These are phyloP conservation scores for Cepaea nemoralis DNA, from an alignment of 1,140 invertebrate species.

Conservation along the genomic window DNA sequence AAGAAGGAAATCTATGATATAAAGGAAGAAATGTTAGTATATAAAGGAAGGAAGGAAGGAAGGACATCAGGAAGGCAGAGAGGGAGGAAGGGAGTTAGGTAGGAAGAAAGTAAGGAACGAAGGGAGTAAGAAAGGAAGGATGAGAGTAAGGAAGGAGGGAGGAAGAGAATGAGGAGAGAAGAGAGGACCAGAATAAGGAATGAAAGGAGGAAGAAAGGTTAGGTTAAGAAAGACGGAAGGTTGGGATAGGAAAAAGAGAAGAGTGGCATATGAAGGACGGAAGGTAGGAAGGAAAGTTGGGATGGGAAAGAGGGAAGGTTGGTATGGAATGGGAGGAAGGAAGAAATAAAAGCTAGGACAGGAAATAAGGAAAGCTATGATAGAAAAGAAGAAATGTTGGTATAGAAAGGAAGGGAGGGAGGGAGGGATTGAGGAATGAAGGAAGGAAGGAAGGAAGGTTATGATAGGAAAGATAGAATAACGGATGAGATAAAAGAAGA, in stretches of 20 bases:
- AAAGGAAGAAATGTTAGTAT: not conserved
- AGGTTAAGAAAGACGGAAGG: not conserved
- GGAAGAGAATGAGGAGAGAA: slow-evolving; percentile 16
- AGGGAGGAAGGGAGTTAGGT: not conserved
- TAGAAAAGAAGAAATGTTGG: not conserved
- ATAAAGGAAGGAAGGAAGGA: not conserved
- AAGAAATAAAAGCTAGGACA: not conserved
- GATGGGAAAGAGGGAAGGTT: not conserved
- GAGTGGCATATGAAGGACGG: not conserved
- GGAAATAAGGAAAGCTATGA: not conserved
- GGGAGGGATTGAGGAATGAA: not conserved
- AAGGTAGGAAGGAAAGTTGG: not conserved
- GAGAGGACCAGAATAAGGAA: too few relatives aligned
- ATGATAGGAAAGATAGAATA: not conserved
- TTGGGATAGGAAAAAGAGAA: not conserved
- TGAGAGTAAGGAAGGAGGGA: not conserved
- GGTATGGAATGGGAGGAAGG: not conserved
- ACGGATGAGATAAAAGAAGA: not conserved
- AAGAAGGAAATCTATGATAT: not conserved
- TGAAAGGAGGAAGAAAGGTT: slow-evolving; percentile 5
- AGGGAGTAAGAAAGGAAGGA: slow-evolving; percentile 3
- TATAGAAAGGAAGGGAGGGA: not conserved
- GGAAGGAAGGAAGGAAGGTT: not conserved
- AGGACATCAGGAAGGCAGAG: not conserved
- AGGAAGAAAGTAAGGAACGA: not conserved